Conservation (phyloP, 1,140 invertebrate species). For the Druon quercuslanigerum region DNA sequence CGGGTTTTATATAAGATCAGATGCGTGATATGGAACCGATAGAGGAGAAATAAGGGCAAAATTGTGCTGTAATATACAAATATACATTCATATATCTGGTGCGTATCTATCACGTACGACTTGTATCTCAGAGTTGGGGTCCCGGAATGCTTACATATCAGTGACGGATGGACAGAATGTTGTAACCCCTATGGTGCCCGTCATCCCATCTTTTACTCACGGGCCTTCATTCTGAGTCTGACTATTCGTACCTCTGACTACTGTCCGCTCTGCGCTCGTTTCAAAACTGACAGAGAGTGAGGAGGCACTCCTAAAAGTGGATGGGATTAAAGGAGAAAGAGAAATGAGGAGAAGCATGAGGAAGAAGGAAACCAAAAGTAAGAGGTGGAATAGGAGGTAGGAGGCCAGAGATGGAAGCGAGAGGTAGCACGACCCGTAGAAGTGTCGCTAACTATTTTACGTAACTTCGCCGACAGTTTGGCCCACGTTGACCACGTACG, state of each 20-base stretch:
- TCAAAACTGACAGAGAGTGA: constrained; percentile 44
- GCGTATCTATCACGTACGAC: constrained; percentile 72
- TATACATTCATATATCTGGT: constrained; percentile 42
- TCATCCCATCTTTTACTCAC: constrained; percentile 44
- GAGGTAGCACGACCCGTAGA: constrained; percentile 58
- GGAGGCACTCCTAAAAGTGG: constrained; percentile 32
- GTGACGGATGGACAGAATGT: constrained; percentile 58
- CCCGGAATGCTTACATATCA: constrained; percentile 66
- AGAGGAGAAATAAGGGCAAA: background rate
- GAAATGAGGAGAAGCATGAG: constrained; percentile 21
- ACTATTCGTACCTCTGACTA: constrained; percentile 28
- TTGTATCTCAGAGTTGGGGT: constrained; percentile 64
- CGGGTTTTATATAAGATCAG: background rate
- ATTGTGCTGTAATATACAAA: constrained; percentile 15
- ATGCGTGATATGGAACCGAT: constrained; percentile 13
- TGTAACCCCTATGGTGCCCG: constrained; percentile 41
- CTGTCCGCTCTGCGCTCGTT: constrained; percentile 52
- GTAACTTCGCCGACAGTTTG: constrained; percentile 76
- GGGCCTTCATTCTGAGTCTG: constrained; percentile 14
- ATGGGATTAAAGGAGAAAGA: constrained; percentile 35
- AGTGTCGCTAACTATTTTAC: constrained; percentile 77
- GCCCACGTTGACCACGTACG: constrained; percentile 75
- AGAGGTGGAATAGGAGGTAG: constrained; percentile 38
- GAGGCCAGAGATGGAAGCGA: constrained; percentile 48
- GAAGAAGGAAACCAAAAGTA: background rate